phyloP scores from a whole-genome alignment of 1,140 invertebrate species.

The Dendroctonus ponderosae region DNA sequence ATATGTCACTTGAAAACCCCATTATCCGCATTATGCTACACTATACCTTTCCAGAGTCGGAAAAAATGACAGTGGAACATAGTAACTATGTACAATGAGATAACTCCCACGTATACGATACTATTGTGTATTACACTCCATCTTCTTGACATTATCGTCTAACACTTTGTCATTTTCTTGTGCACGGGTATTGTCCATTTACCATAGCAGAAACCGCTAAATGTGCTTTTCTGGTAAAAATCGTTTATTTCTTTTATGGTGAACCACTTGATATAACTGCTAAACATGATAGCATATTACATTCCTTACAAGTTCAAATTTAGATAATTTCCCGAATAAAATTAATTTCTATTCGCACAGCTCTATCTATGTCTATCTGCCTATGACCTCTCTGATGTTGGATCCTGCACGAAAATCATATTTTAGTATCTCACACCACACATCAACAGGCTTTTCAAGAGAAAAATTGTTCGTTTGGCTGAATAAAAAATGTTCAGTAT shows the following conservation, averaged over 20 bases:
- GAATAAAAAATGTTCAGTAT: too few relatives aligned
- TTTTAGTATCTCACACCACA: too few relatives aligned
- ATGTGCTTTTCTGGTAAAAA: constrained; percentile 17
- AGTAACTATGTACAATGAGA: constrained; percentile 33
- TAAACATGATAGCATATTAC: too few relatives aligned
- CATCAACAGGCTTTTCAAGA: too few relatives aligned
- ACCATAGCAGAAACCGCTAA: constrained; percentile 10
- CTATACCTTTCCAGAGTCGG: constrained; percentile 21
- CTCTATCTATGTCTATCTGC: too few relatives aligned
- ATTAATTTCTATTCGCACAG: too few relatives aligned
- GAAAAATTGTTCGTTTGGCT: too few relatives aligned
- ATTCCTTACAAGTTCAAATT: too few relatives aligned
- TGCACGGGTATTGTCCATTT: constrained; percentile 28
- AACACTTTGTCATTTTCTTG: constrained; percentile 35
- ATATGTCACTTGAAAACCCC: constrained; percentile 5
- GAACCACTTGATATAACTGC: background rate
- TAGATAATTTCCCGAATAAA: too few relatives aligned
- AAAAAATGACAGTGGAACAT: constrained; percentile 29
- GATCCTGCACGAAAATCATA: too few relatives aligned
- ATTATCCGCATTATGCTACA: constrained; percentile 15
- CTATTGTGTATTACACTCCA: constrained; percentile 33
- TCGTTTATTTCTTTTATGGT: constrained; percentile 6
- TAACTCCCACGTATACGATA: constrained; percentile 31
- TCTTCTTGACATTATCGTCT: constrained; percentile 33
- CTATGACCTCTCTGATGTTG: too few relatives aligned